These are phyloP conservation scores for Neoascia interrupta DNA, from an alignment of 2,888 invertebrate genomes.

Conservation along the genomic window DNA sequence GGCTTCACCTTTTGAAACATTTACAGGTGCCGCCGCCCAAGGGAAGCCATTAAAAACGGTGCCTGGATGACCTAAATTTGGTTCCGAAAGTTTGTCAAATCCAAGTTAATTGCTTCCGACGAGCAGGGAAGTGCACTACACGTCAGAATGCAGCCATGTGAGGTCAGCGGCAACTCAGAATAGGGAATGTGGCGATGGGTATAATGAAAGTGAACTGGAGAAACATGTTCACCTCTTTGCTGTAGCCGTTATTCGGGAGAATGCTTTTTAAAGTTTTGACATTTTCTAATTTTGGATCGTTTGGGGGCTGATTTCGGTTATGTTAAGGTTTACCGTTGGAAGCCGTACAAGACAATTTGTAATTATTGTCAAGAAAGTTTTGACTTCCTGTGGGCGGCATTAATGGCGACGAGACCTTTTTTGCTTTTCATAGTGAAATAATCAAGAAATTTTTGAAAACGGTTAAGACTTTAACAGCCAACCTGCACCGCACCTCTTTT, in stretches of 20 bases:
- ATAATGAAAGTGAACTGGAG: slow-evolving; percentile 21
- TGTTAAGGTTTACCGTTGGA: slow-evolving; percentile 17
- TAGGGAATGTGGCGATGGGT: slow-evolving; percentile 5
- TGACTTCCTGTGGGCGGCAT: not conserved
- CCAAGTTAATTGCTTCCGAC: slow-evolving; percentile 68
- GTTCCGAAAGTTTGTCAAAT: slow-evolving; percentile 63
- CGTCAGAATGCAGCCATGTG: slow-evolving; percentile 26
- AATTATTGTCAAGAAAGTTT: not conserved
- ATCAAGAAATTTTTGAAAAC: too few relatives aligned
- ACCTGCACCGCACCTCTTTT: too few relatives aligned
- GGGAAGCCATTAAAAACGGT: slow-evolving; percentile 64
- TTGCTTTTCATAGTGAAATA: too few relatives aligned
- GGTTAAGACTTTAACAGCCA: too few relatives aligned
- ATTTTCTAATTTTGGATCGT: slow-evolving; percentile 32
- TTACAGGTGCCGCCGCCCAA: slow-evolving; percentile 48
- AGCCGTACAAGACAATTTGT: too few relatives aligned
- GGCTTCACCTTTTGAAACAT: slow-evolving; percentile 8
- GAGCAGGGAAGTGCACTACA: slow-evolving; percentile 23
- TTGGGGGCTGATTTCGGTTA: slow-evolving; percentile 10
- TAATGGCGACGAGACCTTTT: not conserved
- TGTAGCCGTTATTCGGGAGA: not conserved
- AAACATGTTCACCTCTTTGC: slow-evolving; percentile 21
- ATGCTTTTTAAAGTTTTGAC: slow-evolving; percentile 41
- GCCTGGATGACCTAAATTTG: slow-evolving; percentile 59
- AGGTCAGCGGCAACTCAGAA: slow-evolving; percentile 10